Evolutionary conservation across 2,888 invertebrate genomes (phyloP).

Genomic region (Phyllotreta striolata): DNA sequence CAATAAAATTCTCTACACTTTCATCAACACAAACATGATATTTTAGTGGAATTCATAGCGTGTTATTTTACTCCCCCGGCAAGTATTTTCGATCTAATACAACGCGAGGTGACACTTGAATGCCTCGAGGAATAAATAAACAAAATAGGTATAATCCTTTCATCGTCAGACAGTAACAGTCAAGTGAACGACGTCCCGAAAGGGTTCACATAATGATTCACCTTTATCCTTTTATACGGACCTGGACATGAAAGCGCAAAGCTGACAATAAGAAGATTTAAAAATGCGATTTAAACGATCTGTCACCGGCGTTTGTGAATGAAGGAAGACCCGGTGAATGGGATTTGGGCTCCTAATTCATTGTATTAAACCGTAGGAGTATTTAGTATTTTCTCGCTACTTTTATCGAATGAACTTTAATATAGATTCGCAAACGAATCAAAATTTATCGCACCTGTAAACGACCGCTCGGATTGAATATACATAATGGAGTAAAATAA

Average conservation of each 20-base stretch:
- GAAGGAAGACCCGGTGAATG: slow-evolving; percentile 2
- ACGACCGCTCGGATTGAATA: slow-evolving; percentile 3
- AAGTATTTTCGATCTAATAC: not conserved
- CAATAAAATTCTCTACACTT: no score
- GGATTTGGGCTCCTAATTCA: no score
- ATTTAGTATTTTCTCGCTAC: no score
- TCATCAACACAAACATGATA: no score
- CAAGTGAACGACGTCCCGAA: slow-evolving; percentile 37
- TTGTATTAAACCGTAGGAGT: no score
- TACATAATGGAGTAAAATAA: not conserved
- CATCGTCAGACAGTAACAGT: slow-evolving; percentile 34
- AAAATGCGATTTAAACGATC: slow-evolving; percentile 30
- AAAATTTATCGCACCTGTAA: no score
- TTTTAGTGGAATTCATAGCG: no score
- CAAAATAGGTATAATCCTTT: slow-evolving; percentile 41
- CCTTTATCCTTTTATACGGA: slow-evolving; percentile 40
- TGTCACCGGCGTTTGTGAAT: slow-evolving; percentile 33
- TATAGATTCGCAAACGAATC: no score
- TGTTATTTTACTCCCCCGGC: no score
- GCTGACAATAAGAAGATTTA: slow-evolving; percentile 42
- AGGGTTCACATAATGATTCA: slow-evolving; percentile 38
- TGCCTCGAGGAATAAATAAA: slow-evolving; percentile 33
- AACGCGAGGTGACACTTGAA: slow-evolving; percentile 32
- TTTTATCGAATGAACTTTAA: no score
- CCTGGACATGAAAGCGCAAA: slow-evolving; percentile 36